Conservation (phyloP, 1,140 invertebrate species). For the fruit fly (Drosophila melanogaster) region Release_6_plus_ISO1_MT NT_037436.4:3687001-3687500, state of each 20-base stretch:
- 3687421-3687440: constrained; percentile 5
- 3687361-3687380: constrained; percentile 39
- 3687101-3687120: constrained; percentile 83
- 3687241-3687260: constrained; percentile 70
- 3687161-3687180: constrained; percentile 10
- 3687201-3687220: constrained; percentile 82
- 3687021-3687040: constrained; percentile 21
- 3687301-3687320: constrained; percentile 76
- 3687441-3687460: constrained; percentile 2
- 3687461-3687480: neutral
- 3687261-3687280: constrained; percentile 70
- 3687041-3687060: constrained; percentile 13
- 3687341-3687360: constrained; percentile 16
- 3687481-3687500: neutral
- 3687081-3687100: constrained; percentile 83
- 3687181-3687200: constrained; percentile 37
- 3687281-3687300: constrained; percentile 73
- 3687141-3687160: constrained; percentile 37
- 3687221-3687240: constrained; percentile 82
- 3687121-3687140: constrained; percentile 78
- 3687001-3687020: constrained; percentile 52
- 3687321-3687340: constrained; percentile 52
- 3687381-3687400: constrained; percentile 27
- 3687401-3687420: constrained; percentile 35
- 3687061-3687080: constrained; percentile 73